Evolutionary conservation across 2,113 vertebrate genomes (phyloP).

Genomic region (Columba livia): DNA sequence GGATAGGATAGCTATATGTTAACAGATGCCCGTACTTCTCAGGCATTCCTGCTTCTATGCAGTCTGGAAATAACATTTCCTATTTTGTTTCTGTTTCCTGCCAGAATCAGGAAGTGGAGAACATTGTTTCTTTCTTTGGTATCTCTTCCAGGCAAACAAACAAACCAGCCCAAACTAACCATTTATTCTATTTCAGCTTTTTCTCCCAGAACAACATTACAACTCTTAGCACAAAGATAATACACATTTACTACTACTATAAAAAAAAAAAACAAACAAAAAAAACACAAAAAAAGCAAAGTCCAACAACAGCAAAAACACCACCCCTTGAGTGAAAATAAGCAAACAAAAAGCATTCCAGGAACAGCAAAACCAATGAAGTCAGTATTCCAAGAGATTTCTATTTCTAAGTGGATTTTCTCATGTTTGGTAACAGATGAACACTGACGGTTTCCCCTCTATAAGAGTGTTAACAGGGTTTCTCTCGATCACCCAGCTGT

Average conservation of each 20-base stretch:
- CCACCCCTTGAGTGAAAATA: not conserved
- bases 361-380: not conserved
- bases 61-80: not conserved
- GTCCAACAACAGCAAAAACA: not conserved
- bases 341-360: constrained; percentile 5
- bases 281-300: too few relatives aligned
- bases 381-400: not conserved
- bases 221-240: not conserved
- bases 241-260: not conserved
- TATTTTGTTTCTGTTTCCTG: not conserved
- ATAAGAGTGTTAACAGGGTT: not conserved
- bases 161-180: not conserved
- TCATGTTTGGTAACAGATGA: not conserved
- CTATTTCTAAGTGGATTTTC: not conserved
- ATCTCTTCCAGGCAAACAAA: not conserved
- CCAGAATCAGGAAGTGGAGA: not conserved
- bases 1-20: not conserved
- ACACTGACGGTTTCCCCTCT: not conserved
- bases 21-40: not conserved
- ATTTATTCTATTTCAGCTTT: not conserved
- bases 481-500: not conserved
- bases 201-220: not conserved
- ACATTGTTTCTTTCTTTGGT: not conserved
- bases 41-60: not conserved
- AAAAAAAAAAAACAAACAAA: too few relatives aligned